Conservation (phyloP, 2,888 invertebrate species). For the Phengaris alcon region DNA sequence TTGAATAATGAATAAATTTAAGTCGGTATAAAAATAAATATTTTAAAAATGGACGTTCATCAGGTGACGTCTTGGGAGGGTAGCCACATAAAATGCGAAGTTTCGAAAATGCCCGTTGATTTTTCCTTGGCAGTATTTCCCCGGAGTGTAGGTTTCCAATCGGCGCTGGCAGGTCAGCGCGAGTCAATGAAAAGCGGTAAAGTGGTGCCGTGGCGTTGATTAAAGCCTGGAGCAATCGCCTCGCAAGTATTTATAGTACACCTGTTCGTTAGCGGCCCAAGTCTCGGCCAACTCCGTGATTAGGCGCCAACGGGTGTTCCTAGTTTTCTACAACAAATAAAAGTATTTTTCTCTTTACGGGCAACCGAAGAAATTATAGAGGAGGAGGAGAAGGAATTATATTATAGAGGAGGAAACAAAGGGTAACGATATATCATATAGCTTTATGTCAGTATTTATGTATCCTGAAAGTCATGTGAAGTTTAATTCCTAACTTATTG, state of each 20-base stretch:
- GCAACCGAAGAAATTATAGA: constrained; percentile 57
- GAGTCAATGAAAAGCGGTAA: constrained; percentile 77
- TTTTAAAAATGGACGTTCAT: constrained; percentile 34
- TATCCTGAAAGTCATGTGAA: background rate
- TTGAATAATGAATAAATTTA: constrained; percentile 22
- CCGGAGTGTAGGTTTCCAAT: constrained; percentile 72
- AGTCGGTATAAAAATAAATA: constrained; percentile 1
- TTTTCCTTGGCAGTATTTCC: constrained; percentile 62
- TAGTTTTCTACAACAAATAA: constrained; percentile 71
- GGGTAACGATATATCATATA: background rate
- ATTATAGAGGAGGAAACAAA: constrained; percentile 28
- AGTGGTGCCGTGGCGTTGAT: constrained; percentile 75
- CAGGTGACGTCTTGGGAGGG: constrained; percentile 39
- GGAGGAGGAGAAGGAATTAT: too few species aligned
- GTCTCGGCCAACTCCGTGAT: constrained; percentile 77
- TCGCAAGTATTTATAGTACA: constrained; percentile 78
- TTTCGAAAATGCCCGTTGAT: constrained; percentile 60
- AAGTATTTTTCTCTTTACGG: constrained; percentile 64
- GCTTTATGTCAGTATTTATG: background rate
- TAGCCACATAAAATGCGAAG: constrained; percentile 44
- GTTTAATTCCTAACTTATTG: background rate
- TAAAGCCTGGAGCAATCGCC: constrained; percentile 78
- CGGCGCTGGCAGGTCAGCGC: constrained; percentile 69
- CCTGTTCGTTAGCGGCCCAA: constrained; percentile 77
- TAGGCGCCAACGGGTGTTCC: constrained; percentile 75